Percentiles rank a stretch among this genome's conserved stretches.
These are phyloP conservation scores for Hyppa rectilinea DNA, from an alignment of 2,888 invertebrate genomes.

Conservation along the genomic window DNA sequence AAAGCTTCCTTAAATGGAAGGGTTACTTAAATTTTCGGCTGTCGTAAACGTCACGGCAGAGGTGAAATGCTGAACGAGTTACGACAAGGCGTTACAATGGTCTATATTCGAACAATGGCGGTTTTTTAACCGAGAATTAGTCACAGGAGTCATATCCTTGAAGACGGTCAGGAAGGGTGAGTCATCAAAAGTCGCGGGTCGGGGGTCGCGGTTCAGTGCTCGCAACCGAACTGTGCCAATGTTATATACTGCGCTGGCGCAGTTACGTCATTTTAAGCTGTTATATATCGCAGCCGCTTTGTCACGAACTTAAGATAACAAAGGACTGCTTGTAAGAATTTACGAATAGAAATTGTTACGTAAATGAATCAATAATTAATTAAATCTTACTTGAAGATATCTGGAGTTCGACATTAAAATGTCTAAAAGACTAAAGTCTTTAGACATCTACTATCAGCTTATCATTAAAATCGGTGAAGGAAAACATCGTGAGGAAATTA, in stretches of 20 bases:
- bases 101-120: constrained; percentile 79
- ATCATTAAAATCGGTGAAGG: too few relatives aligned
- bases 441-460: not conserved
- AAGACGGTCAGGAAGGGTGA: constrained; percentile 83
- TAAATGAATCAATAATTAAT: not conserved
- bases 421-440: not conserved
- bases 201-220: constrained; percentile 81
- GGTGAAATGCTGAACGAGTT: constrained; percentile 63
- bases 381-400: not conserved
- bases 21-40: constrained; percentile 41
- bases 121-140: constrained; percentile 80
- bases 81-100: constrained; percentile 69
- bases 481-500: too few relatives aligned
- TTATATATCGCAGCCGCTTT: constrained; percentile 24
- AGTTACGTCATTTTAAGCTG: constrained; percentile 50
- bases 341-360: not conserved
- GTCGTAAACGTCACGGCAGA: constrained; percentile 52
- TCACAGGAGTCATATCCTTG: constrained; percentile 83
- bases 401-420: too few relatives aligned
- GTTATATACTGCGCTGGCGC: constrained; percentile 61
- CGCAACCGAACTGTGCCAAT: constrained; percentile 72
- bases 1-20: constrained; percentile 29
- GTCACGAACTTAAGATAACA: constrained; percentile 17
- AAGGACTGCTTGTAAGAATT: constrained; percentile 4
- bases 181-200: constrained; percentile 81